Evolutionary conservation across 2,888 invertebrate genomes (phyloP).

Genomic region (Galerucella pusilla): DNA sequence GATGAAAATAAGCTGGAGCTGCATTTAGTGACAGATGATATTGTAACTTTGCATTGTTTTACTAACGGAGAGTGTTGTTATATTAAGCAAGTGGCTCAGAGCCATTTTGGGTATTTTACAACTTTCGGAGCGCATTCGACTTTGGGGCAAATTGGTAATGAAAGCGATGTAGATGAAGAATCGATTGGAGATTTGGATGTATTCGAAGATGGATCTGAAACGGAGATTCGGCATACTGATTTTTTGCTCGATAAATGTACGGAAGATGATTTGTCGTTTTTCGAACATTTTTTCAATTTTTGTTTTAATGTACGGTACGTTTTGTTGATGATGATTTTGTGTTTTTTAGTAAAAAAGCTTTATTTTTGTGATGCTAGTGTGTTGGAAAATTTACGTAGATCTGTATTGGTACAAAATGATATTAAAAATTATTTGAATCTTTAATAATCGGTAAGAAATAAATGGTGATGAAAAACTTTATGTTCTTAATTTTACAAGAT

Average conservation of each 20-base stretch:
- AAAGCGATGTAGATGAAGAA: conserved; percentile 20
- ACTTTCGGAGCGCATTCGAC: conserved; percentile 38
- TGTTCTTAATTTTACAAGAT: background rate
- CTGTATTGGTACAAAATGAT: background rate
- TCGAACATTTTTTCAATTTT: background rate
- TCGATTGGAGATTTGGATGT: conserved; percentile 5
- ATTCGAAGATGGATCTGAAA: background rate
- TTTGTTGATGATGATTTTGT: background rate
- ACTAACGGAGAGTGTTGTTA: conserved; percentile 47
- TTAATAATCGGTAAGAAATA: background rate
- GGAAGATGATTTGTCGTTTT: background rate
- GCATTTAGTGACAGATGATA: conserved; percentile 30
- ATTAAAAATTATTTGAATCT: background rate
- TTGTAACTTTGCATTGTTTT: conserved; percentile 40
- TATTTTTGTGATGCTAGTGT: background rate
- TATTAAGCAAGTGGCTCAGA: conserved; percentile 45
- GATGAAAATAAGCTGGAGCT: conserved; percentile 40
- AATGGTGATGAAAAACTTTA: background rate
- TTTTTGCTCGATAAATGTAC: background rate
- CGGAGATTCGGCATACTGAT: background rate
- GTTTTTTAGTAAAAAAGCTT: background rate
- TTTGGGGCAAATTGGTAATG: conserved; percentile 35
- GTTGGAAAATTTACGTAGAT: background rate
- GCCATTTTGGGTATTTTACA: conserved; percentile 45
- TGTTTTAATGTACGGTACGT: background rate